A percentile compares a stretch with the other conserved stretches of the same genome.
Evolutionary conservation across 2,113 vertebrate genomes (phyloP).

Genomic region (Todiramphus chloris): DNA sequence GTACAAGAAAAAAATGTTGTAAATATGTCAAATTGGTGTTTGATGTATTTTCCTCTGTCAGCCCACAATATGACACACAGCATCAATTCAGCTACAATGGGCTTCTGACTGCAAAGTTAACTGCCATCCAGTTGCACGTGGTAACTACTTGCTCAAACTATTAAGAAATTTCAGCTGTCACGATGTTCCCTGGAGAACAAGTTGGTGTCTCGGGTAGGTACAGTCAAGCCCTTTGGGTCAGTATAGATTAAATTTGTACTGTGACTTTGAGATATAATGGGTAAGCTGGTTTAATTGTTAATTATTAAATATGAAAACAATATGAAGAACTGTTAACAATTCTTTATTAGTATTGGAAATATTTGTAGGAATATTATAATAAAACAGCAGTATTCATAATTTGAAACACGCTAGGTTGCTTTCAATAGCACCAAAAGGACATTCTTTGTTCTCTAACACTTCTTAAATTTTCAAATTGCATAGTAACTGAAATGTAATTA

Average conservation of each 20-base stretch:
- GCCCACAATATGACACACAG: not conserved
- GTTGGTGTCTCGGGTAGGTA: not conserved
- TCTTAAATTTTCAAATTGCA: not conserved
- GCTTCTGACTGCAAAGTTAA: not conserved
- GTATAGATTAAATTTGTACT: not conserved
- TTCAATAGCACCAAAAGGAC: not conserved
- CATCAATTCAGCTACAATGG: not conserved
- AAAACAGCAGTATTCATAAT: not conserved
- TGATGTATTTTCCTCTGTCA: not conserved
- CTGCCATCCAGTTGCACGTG: not conserved
- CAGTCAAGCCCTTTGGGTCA: not conserved
- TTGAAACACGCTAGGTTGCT: not conserved
- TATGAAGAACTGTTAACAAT: not conserved
- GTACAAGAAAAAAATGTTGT: not conserved
- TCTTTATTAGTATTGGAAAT: not conserved
- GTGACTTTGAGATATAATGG: not conserved
- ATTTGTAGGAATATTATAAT: not conserved
- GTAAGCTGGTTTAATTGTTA: not conserved
- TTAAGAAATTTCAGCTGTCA: not conserved
- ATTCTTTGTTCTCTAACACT: not conserved
- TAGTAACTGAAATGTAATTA: not conserved
- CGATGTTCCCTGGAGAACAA: not conserved
- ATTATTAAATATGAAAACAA: not conserved
- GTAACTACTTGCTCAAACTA: not conserved
- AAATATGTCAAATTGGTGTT: not conserved